Evolutionary conservation across 2,113 vertebrate species (phyloP).

Genomic region (Meles meles): DNA sequence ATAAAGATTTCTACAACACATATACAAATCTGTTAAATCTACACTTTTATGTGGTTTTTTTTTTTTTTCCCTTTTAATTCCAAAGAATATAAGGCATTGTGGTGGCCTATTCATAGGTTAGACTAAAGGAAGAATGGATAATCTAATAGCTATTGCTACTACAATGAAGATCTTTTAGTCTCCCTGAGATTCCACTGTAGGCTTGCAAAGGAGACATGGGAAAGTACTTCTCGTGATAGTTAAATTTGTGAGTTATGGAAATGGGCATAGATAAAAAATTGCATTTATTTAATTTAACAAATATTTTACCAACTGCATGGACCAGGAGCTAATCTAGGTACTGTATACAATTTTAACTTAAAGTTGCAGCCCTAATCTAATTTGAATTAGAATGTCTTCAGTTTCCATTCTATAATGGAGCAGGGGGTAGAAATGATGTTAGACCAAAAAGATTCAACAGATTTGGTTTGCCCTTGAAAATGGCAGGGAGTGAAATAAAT

Average conservation of each 20-base stretch:
- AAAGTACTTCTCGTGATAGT: neutral
- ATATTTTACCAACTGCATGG: neutral
- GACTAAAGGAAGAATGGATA: neutral
- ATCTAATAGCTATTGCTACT: neutral
- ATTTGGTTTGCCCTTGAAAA: neutral
- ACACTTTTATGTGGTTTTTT: neutral
- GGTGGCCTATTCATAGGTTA: neutral
- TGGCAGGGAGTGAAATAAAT: neutral
- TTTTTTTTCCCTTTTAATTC: neutral
- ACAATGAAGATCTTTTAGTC: neutral
- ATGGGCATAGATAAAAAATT: neutral
- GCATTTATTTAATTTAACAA: neutral
- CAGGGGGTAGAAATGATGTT: neutral
- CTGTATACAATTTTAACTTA: constrained; percentile 22
- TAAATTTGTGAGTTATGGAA: neutral
- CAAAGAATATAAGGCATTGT: neutral
- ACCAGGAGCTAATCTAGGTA: neutral
- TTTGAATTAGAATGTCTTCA: neutral
- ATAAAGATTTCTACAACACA: neutral
- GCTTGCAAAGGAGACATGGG: neutral
- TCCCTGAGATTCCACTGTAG: neutral
- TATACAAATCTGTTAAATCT: neutral
- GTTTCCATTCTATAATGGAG: neutral
- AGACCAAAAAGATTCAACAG: neutral
- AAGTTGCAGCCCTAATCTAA: neutral